Percentiles rank a stretch among this genome's conserved stretches.
These are phyloP conservation scores for Corythornis vintsioides DNA, from an alignment of 2,113 vertebrate species.

Conservation along the genomic window DNA sequence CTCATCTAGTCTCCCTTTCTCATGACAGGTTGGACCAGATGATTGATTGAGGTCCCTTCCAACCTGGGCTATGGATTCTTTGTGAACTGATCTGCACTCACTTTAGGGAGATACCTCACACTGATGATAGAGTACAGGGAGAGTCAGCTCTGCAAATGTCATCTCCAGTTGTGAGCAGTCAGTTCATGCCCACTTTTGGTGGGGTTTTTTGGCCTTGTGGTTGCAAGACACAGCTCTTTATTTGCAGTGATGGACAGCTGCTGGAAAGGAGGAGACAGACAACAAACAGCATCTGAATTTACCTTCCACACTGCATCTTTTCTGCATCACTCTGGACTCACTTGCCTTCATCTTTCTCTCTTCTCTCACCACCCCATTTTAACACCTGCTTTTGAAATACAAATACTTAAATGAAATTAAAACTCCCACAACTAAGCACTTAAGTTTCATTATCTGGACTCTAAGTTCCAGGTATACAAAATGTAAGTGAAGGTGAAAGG, in stretches of 20 bases:
- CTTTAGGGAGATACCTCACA: neutral
- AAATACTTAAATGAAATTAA: neutral
- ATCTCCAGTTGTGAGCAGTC: neutral
- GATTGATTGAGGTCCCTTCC: neutral
- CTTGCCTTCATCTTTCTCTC: neutral
- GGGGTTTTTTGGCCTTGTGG: neutral
- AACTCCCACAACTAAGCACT: neutral
- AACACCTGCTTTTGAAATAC: neutral
- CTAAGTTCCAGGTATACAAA: neutral
- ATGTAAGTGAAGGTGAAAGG: neutral
- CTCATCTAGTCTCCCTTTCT: neutral
- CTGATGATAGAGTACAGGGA: neutral
- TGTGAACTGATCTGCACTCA: neutral
- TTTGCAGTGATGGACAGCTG: neutral
- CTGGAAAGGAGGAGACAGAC: neutral
- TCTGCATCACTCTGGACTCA: neutral
- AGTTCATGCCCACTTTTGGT: neutral
- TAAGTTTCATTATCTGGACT: neutral
- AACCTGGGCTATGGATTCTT: neutral
- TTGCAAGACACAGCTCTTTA: neutral
- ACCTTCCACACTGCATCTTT: neutral
- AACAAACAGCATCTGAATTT: neutral
- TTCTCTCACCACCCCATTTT: neutral
- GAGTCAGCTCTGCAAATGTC: neutral
- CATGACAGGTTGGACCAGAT: neutral